These are phyloP conservation scores for Callocephalon fimbriatum DNA, from an alignment of 2,113 vertebrate species.

Conservation along the genomic window DNA sequence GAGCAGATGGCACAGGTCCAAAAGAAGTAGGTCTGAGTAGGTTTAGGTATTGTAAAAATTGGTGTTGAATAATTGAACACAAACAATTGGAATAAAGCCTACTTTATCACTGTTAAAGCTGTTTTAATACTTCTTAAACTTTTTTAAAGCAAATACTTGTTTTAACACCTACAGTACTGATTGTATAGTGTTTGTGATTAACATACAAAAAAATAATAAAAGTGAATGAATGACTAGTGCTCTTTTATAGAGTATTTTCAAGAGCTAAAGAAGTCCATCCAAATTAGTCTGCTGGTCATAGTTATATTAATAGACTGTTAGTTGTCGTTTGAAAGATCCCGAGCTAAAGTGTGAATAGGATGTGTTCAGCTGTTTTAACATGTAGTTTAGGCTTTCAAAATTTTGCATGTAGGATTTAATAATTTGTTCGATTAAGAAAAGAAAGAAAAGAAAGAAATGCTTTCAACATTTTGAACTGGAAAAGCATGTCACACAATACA, in stretches of 20 bases:
- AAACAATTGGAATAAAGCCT: conserved; percentile 76
- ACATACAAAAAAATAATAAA: conserved; percentile 66
- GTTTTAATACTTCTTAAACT: conserved; percentile 80
- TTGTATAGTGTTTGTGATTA: conserved; percentile 81
- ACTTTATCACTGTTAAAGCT: conserved; percentile 73
- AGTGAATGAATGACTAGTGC: conserved; percentile 71
- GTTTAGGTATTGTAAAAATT: conserved; percentile 73
- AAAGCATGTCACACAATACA: conserved; percentile 84
- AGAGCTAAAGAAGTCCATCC: conserved; percentile 70
- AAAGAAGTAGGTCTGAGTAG: conserved; percentile 73
- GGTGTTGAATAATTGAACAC: conserved; percentile 67
- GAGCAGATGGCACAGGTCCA: conserved; percentile 65
- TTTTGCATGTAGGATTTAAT: conserved; percentile 89
- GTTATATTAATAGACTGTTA: conserved; percentile 79
- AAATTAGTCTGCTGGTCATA: conserved; percentile 81
- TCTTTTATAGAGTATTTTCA: conserved; percentile 78
- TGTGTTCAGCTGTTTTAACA: conserved; percentile 85
- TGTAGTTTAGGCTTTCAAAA: conserved; percentile 81
- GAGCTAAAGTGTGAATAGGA: conserved; percentile 85
- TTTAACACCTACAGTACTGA: conserved; percentile 74
- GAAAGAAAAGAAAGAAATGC: conserved; percentile 51
- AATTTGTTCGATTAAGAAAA: conserved; percentile 85
- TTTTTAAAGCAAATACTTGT: conserved; percentile 79
- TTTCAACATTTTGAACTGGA: conserved; percentile 81
- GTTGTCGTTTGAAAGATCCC: conserved; percentile 81